Base-by-base conservation (phyloP, 2,113 vertebrate genomes). In the Motacilla tschutschensis region DNA sequence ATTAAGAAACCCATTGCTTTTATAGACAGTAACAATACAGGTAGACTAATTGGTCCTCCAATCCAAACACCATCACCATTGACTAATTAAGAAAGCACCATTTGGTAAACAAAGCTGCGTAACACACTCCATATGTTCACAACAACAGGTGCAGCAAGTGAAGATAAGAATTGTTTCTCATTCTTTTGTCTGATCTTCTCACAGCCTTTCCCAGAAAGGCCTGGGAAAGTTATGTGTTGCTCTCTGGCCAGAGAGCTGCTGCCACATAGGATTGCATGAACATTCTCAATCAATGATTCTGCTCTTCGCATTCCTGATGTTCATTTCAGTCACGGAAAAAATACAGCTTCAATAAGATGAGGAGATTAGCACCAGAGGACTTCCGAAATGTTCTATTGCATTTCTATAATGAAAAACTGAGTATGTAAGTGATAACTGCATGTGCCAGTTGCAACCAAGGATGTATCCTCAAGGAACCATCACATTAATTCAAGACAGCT, bases 251-350 rank as follows among this genome's bases (percentile, higher is more conserved):
- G 53, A 55, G n/a, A 33, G 53, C n/a, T 54, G n/a, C n/a, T 54
- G n/a, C n/a, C 31, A 54, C 53, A 48, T 1, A 33, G 22, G 36
- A 44, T 22, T 67, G 18, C 43, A 43, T 12, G 60, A 24, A 57
- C 20, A 15, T 6, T 44, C 31, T 19, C 25, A 63, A 1, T 26
- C 44, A 31, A 48, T 46, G 18, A 66, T 26, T 54, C 57, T 25
- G 6, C 9, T 84, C 29, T 65, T 79, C 22, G 35, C 24, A 62
- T 54, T 77, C 35, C 26, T 31, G 12, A 54, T 0, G 0, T 31
- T 51, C 5, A 44, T 80, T 83, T 75, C 64, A 47, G 22, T 36
- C 20, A 44, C 1, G 5, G 47, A 40, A 90, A 44, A 70, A 53
- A 16, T 2, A 6, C 9, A 28, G 4, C 24, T 83, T 75, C 63